Base-by-base conservation (phyloP, 2,797 vertebrate species). In the Fringilla coelebs region DNA sequence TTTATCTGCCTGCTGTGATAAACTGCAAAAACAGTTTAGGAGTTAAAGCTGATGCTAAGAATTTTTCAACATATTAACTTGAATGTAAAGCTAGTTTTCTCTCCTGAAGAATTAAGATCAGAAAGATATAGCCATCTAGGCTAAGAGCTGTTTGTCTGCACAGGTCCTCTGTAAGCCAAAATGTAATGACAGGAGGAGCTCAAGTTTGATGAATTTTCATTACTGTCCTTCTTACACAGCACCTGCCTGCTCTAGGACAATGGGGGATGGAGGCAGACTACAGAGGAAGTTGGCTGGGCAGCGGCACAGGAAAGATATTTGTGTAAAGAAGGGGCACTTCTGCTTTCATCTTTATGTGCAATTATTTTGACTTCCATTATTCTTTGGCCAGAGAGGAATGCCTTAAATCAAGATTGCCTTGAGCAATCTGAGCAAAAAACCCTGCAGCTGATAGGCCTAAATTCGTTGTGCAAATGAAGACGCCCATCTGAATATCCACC, bases 401-500 rank as follows among this genome's bases (percentile, higher is more conserved):
- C 9, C 26, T 80, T 45, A 52, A 20, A 28, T 94, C n/a, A 60
- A 36, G 41, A 60, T 5, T 71, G 22, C 15, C 20, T 67, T 61
- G 34, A 43, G 18, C 18, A 43, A 43, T 19, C 41, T 74, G 41
- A 28, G 9, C 29, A 80, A 55, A 52, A 66, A 6, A 73, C 3
- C 22, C 11, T 31, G 24, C 17, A 85, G 31, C 15, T 66, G n/a
- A 20, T 25, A 54, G 26, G n/a, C 29, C 58, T 82, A 17, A 76
- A 41, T 31, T 36, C 41, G 13, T 29, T 51, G 36, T 48, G 19
- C 24, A 75, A 52, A 75, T 45, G 24, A 68, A 28, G 32, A 38
- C 24, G 29, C 2, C 14, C 51, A 3, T 21, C 18, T 49, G 36
- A 2, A 0, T 51, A 48, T 13, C n/a, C 67, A 81, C 45, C 3